Base-by-base conservation (phyloP, 2,113 vertebrate genomes). In the Prietella phreatophila region DNA sequence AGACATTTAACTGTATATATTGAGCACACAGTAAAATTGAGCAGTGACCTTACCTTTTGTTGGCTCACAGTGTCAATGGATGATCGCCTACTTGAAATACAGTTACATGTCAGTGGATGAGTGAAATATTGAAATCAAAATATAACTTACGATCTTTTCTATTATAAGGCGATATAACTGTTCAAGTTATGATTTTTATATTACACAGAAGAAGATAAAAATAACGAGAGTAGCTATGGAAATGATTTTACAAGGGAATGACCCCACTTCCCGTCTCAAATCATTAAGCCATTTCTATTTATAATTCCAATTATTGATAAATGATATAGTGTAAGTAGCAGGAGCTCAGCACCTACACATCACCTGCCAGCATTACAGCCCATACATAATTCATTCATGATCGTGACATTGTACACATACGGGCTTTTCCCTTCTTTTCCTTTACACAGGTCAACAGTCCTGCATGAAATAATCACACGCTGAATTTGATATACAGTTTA, bases 61-160 rank as follows among this genome's bases (percentile, higher is more conserved):
- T 82, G 79, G 65, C 60, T 91, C 90, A 91, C 90, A 91, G 83
- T 81, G 92, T 91, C 89, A 91, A 88, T 88, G 83, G 88, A 88
- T 87, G 80, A 88, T 76, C 83, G 86, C 80, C 87, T 58, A 61
- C 22, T 73, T 17, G 33, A 78, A 60, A 89, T 50, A 83, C n/a
- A 85, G 5, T 75, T 53, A 78, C 83, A 90, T 39, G 42, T 76
- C 50, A 61, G 30, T n/a, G 15, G 13, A 83, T 58, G 14, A 82
- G 2, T 22, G 39, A 13, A 25, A 82, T 60, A 22, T 3, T 14
- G 30, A 56, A 30, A 55, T 19, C 7, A 55, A 8, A 17, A 55
- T 30, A 55, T 17, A 9, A 19, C n/a, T 19, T 19, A 5, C 5
- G 20, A 19, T 50, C 10, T 27, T 50, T 80, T 33, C 2, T 27